phyloP scores from a whole-genome alignment of 2,797 vertebrate species.

The Lithobates pipiens region DNA sequence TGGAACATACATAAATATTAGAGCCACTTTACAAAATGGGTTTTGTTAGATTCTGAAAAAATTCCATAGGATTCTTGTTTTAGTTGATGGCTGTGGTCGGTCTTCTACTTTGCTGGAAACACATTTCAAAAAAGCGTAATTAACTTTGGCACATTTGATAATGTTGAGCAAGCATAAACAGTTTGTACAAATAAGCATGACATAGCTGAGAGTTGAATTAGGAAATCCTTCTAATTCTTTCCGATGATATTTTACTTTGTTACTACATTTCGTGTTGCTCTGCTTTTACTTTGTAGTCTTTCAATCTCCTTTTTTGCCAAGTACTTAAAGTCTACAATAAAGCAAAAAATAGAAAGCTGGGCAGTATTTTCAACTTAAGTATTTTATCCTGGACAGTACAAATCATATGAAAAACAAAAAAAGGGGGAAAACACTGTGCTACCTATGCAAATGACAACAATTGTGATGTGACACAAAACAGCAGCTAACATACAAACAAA shows the following conservation, averaged over 20 bases:
- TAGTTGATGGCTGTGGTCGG: background rate
- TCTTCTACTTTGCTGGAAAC: background rate
- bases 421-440: no score
- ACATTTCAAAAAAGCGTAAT: slow-evolving; percentile 1
- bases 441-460: no score
- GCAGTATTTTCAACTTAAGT: background rate
- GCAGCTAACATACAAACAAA: no score
- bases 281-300: background rate
- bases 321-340: background rate
- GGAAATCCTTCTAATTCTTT: slow-evolving; percentile 30
- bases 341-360: background rate
- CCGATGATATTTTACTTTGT: slow-evolving; percentile 1
- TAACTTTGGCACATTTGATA: slow-evolving; percentile 3
- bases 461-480: no score
- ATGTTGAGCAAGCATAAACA: background rate
- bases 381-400: slow-evolving; percentile 4
- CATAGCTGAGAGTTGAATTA: slow-evolving; percentile 10
- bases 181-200: slow-evolving; percentile 23
- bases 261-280: background rate
- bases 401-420: no score
- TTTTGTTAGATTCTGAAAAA: no score
- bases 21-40: no score
- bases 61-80: no score
- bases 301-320: background rate
- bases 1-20: no score